Evolutionary conservation across 2,113 vertebrate genomes (phyloP).

Genomic region (Mystacornis crossleyi): DNA sequence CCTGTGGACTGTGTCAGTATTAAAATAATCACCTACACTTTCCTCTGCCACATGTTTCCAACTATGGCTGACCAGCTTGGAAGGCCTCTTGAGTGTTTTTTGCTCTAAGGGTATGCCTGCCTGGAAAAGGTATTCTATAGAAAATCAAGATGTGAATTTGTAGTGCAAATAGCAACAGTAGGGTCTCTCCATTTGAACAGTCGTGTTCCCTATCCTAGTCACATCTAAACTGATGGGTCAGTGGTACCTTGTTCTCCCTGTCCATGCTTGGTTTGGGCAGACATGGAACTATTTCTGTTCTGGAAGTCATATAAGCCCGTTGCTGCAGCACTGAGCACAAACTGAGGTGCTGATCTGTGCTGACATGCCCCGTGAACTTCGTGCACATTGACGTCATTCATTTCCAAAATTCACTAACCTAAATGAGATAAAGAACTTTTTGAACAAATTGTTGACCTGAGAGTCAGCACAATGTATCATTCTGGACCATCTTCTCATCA

Average conservation of each 20-base stretch:
- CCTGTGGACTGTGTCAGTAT: not conserved
- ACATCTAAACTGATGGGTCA: not conserved
- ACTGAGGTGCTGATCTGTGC: not conserved
- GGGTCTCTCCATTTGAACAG: not conserved
- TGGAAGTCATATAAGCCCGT: accelerated
- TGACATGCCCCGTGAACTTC: not conserved
- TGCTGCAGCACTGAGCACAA: not conserved
- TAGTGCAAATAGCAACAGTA: not conserved
- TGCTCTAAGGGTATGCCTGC: not conserved
- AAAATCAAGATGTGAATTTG: not conserved
- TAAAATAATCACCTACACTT: not conserved
- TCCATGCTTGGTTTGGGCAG: not conserved
- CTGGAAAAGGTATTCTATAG: not conserved
- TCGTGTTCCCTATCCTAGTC: not conserved
- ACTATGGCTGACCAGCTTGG: not conserved
- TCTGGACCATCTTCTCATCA: not conserved
- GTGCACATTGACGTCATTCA: not conserved
- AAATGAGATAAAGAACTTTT: not conserved
- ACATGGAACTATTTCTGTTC: not conserved
- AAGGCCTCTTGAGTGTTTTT: not conserved
- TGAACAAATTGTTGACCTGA: not conserved
- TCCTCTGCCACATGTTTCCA: not conserved
- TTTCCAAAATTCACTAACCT: not conserved
- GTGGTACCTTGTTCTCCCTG: not conserved
- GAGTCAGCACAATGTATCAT: not conserved